Evolutionary conservation across 2,113 vertebrate species (phyloP), one percentile per base, ranked within the genome.

Genomic region (Chaenogobius annularis): DNA sequence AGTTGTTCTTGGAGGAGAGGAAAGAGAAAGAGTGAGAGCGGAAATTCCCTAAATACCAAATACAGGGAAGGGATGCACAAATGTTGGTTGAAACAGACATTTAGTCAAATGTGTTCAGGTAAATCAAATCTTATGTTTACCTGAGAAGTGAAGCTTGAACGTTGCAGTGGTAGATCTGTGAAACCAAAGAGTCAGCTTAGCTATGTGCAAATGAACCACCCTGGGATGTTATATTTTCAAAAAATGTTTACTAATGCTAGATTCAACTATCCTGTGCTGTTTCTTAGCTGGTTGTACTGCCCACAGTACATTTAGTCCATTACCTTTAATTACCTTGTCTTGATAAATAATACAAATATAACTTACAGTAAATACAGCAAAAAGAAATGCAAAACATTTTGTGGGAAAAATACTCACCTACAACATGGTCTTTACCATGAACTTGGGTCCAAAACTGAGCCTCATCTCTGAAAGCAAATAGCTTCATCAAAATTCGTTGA

Each of bases 401-500:
- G 54, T 2, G 15, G 7, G 17, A 0, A 10, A 58, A 66, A 59
- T 14, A 64, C 91, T 90, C 70, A 92, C 93, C 93, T 31, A 88
- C 70, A 7, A 83, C 10, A 26, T 89, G 91, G 61, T 94, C 91
- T 63, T 73, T 85, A 0, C 62, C n/a, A 1, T 91, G 89, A 72
- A 88, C 56, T 19, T 77, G 66, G 59, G 81, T 70, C 93, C 93
- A 94, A 63, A 93, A 90, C 40, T 87, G 73, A 0, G 85, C 85
- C 15, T 91, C 85, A 54, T 91, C 61, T 56, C 93, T 94, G 72
- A 55, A 81, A 73, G 55, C 0, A 55, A 20, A 63, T 63, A 4
- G 19, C 5, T 40, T 1, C 12, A 3, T 20, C 9, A 62, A 43
- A 63, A 40, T 43, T n/a, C 17, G 10, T 40, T 7, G 3, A 7